Base-by-base conservation (phyloP, 2,888 invertebrate genomes). In the Tenthredo notha region DNA sequence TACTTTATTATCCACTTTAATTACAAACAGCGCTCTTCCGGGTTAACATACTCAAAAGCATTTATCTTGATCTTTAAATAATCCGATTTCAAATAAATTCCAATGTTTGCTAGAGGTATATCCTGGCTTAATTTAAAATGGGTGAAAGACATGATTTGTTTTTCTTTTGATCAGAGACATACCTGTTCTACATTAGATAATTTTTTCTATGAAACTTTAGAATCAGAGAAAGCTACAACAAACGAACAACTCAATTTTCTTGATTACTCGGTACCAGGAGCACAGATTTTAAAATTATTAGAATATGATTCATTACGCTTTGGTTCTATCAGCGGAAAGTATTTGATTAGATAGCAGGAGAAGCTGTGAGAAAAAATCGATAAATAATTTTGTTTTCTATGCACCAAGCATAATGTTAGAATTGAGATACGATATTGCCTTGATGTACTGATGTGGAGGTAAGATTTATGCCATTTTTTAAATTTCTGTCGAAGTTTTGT, bases 401-500 rank as follows among this genome's bases (percentile, higher is more conserved):
- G 58, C 29, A 40, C 54, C 37, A 54, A 40, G 58, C 54, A 78
- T 58, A 58, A 61, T 80, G 47, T 40, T 40, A 40, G 61, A 21
- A 54, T 47, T 78, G 29, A 80, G 6, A 80, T 40, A 61, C 37
- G 61, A 61, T 58, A 61, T 80, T 80, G 78, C 78, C 78, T 80
- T 37, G 40, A 80, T 61, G 40, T 61, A 80, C 37, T 29, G 33
- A 77, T 80, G 80, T 80, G 58, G 40, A 21, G 40, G 15, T 6
- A 61, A 12, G 40, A 80, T 61, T 80, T 25, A 50, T 54, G 61
- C 61, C 40, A 61, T 4, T 15, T 61, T 37, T 37, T 12, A 61
- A 29, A 40, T 25, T 40, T 58, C 37, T 9, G 10, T 61, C 15
- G 25, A 21, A 12, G 43, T 43, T 43, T 37, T 43, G 4, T 37